Evolutionary conservation across 2,888 invertebrate species (phyloP).

Genomic region (Eupithecia insigniata): DNA sequence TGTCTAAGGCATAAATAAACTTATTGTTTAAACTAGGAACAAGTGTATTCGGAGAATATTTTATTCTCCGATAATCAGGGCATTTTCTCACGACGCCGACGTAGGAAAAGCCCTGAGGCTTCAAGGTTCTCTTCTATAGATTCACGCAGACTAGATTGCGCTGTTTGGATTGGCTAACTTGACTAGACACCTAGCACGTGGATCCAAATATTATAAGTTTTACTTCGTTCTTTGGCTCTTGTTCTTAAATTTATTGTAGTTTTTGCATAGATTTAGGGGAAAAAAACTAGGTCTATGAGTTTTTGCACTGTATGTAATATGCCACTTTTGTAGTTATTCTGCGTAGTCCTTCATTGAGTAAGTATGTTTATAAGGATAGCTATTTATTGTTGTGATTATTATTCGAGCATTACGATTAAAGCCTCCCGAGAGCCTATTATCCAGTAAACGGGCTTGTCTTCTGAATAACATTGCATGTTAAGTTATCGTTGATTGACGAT

Average conservation of each 20-base stretch:
- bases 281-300: too few relatives aligned
- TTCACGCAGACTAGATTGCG: neutral
- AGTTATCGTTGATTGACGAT: constrained; percentile 4
- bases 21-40: constrained; percentile 14
- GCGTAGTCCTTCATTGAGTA: neutral
- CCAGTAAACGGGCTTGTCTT: neutral
- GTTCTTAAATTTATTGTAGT: too few relatives aligned
- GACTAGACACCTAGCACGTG: neutral
- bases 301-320: too few relatives aligned
- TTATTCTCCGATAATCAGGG: constrained; percentile 56
- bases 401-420: neutral
- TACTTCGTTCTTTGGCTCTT: neutral
- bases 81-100: neutral
- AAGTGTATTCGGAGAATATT: constrained; percentile 52
- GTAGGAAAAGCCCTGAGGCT: neutral
- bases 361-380: neutral
- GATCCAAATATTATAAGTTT: neutral
- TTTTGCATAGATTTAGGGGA: too few relatives aligned
- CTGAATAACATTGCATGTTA: constrained; percentile 22
- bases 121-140: neutral
- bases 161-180: neutral
- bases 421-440: constrained; percentile 1
- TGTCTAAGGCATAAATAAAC: too few relatives aligned
- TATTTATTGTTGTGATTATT: neutral
- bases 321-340: neutral